Base-by-base conservation (phyloP, 92 coral and sea anemone species). In the Chrysogorgia sp. region DNA sequence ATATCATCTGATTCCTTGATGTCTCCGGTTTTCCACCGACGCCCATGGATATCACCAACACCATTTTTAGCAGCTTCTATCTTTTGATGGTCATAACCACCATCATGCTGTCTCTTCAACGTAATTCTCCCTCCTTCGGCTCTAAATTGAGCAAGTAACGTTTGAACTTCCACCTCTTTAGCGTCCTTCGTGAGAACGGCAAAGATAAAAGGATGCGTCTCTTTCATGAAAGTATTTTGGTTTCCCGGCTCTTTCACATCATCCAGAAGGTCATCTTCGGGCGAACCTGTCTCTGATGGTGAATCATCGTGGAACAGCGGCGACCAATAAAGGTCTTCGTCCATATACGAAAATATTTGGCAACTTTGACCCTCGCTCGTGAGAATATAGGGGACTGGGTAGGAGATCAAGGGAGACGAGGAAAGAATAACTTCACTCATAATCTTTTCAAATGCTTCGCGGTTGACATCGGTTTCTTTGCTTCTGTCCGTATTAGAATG, bases 81-180 rank as follows among this genome's bases (percentile, higher is more conserved):
- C 10, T 19, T 3, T 29, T 29, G 32, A 23, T 23, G 13, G 2
- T 63, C 64, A 21, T 57, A 37, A 53, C 58, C 32, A 14, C 68
- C 80, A 35, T 49, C 57, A 23, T 30, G 10, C 14, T 41, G 30
- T 57, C 56, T 67, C 24, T 65, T 86, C 59, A 90, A 75, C 37
- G 79, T 88, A 28, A 94, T 85, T 48, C 87, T 91, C 21, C 98
- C 98, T 29, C 98, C 98, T 50, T 90, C 96, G 2, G 98, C 92
- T 41, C 98, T 75, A 64, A 85, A 94, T 67, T 89, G 93, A 0
- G 97, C 85, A 0, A 94, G 65, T 34, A 91, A 50, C 0, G 86
- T 88, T 82, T 81, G 96, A 31, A 86, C 79, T 21, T 86, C 72
- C 25, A 63, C 76, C 33, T 85, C 85, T 19, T 34, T 40, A 1